Conservation (phyloP, 1,140 invertebrate genomes). For the Panulirus ornatus region DNA sequence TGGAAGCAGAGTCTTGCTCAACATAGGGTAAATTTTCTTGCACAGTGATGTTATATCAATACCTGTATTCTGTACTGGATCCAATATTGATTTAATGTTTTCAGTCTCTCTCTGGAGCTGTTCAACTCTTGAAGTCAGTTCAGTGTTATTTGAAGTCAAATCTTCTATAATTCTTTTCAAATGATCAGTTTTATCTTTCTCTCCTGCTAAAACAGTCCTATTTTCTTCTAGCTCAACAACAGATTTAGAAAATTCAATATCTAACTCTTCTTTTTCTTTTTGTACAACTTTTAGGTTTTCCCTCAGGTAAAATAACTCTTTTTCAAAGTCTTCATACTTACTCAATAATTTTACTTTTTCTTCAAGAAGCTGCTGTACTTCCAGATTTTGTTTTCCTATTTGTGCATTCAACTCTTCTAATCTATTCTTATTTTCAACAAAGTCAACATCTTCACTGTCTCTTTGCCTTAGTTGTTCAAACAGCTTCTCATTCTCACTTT, state of each 20-base stretch:
- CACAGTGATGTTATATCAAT: background rate
- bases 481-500: conserved; percentile 30
- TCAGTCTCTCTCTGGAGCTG: conserved; percentile 10
- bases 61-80: conserved; percentile 22
- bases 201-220: background rate
- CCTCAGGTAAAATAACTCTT: conserved; percentile 20
- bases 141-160: conserved; percentile 72
- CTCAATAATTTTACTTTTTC: conserved; percentile 24
- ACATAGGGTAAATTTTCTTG: conserved; percentile 19
- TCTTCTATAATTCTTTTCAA: conserved; percentile 62
- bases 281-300: conserved; percentile 36
- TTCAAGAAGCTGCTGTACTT: conserved; percentile 38
- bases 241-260: background rate
- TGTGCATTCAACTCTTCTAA: conserved; percentile 48
- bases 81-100: conserved; percentile 17
- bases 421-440: background rate
- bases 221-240: background rate
- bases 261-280: conserved; percentile 44
- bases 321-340: conserved; percentile 22
- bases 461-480: conserved; percentile 15
- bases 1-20: conserved; percentile 22
- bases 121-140: conserved; percentile 75
- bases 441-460: conserved; percentile 11
- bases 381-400: conserved; percentile 16
- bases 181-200: conserved; percentile 52